phyloP scores from a whole-genome alignment of 30 jellyfish, hydroid and myxozoan genomes.

The Aurelia sp. region DNA sequence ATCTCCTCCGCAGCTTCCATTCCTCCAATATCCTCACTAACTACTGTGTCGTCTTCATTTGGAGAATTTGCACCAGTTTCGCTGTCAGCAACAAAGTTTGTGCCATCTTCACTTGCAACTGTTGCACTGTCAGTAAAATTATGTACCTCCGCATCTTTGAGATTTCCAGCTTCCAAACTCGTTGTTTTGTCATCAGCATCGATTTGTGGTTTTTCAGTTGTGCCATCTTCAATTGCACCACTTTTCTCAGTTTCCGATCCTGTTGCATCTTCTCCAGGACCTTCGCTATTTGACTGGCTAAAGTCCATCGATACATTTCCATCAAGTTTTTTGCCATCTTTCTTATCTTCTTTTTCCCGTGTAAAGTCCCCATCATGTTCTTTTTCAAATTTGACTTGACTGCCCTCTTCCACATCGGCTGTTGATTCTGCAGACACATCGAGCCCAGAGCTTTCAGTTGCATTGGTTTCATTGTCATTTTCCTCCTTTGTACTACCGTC shows the following conservation, averaged over 20 bases:
- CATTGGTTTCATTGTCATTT: not conserved
- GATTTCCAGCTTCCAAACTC: conserved; percentile 28
- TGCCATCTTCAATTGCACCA: not conserved
- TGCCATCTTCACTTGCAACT: not conserved
- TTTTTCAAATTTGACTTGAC: conserved; percentile 20
- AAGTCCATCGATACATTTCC: conserved; percentile 51
- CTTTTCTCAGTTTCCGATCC: conserved; percentile 5
- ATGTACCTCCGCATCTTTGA: conserved; percentile 41
- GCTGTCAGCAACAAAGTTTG: conserved; percentile 17
- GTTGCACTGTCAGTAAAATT: conserved; percentile 12
- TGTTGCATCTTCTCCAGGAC: conserved; percentile 8
- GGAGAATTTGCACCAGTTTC: not conserved
- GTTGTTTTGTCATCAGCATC: conserved; percentile 10
- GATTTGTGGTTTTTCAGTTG: conserved; percentile 25
- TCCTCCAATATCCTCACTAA: not conserved
- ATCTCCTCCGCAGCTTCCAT: conserved; percentile 1
- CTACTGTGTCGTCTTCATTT: not conserved
- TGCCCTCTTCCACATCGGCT: conserved; percentile 38
- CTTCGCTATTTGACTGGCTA: conserved; percentile 18
- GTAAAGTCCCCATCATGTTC: conserved; percentile 14
- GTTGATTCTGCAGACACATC: conserved; percentile 49
- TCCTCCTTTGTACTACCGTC: conserved; percentile 2
- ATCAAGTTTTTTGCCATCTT: conserved; percentile 17
- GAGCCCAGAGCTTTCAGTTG: conserved; percentile 29
- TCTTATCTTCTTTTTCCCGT: not conserved